A percentile compares a stretch with the other conserved stretches of the same genome.
These are phyloP conservation scores for Brachystomella parvula DNA, from an alignment of 1,140 invertebrate species.

Conservation along the genomic window DNA sequence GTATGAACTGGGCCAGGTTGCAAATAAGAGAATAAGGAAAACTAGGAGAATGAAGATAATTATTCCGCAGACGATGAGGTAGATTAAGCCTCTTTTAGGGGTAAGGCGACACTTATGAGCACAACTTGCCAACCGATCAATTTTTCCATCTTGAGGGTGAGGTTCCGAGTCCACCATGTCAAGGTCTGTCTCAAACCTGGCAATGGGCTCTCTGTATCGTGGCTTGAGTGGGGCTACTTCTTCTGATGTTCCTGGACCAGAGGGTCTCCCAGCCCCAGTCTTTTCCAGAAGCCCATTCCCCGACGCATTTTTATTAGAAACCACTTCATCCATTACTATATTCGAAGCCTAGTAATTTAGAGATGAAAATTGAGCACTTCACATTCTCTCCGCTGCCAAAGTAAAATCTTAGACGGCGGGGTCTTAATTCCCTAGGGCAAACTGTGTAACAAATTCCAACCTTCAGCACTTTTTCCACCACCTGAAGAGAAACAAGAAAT, in stretches of 20 bases:
- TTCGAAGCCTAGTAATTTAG: too few relatives aligned
- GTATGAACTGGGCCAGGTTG: slow-evolving; percentile 41
- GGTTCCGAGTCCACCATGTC: slow-evolving; percentile 8
- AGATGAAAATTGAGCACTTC: not conserved
- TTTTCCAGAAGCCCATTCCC: slow-evolving; percentile 33
- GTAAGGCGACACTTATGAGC: slow-evolving; percentile 37
- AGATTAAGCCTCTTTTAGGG: slow-evolving; percentile 40
- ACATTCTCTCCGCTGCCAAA: not conserved
- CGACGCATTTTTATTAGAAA: slow-evolving; percentile 30
- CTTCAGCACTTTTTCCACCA: not conserved
- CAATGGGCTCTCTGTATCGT: slow-evolving; percentile 20
- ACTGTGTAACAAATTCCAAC: too few relatives aligned
- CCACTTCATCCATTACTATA: slow-evolving; percentile 16
- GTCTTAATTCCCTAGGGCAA: too few relatives aligned
- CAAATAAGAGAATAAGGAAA: slow-evolving; percentile 41
- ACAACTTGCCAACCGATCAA: slow-evolving; percentile 1
- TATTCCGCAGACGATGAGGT: slow-evolving; percentile 37
- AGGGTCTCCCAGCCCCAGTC: slow-evolving; percentile 3
- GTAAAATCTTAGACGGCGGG: not conserved
- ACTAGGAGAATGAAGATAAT: slow-evolving; percentile 40
- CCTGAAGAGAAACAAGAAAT: not conserved
- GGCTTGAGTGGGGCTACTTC: slow-evolving; percentile 24
- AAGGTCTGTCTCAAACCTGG: slow-evolving; percentile 1
- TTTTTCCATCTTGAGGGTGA: not conserved
- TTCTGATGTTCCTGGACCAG: slow-evolving; percentile 7